These are phyloP conservation scores for Ormyrus thymus DNA, from an alignment of 2,888 invertebrate species.

Conservation along the genomic window DNA sequence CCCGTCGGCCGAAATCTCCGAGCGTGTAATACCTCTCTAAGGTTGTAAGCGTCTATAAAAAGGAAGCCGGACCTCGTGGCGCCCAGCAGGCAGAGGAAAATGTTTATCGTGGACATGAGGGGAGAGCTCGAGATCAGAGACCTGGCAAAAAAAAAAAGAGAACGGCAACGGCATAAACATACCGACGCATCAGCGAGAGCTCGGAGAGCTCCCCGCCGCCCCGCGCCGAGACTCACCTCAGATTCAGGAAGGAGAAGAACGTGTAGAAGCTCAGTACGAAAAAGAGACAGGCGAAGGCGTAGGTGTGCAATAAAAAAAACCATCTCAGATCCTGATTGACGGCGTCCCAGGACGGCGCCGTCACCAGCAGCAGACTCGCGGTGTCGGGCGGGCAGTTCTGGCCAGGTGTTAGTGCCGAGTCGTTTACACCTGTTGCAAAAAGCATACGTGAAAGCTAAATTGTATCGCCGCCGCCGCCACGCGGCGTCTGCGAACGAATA, in stretches of 20 bases:
- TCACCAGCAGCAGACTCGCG: constrained; percentile 63
- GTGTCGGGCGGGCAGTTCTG: constrained; percentile 65
- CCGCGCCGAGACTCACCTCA: constrained; percentile 73
- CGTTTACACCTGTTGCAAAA: constrained; percentile 62
- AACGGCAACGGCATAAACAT: no score
- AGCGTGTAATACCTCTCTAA: constrained; percentile 73
- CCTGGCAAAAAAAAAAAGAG: constrained; percentile 66
- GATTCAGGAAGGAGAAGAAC: constrained; percentile 77
- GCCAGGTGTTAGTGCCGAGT: constrained; percentile 62
- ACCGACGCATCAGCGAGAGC: no score
- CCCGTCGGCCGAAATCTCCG: background rate
- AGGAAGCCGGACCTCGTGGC: constrained; percentile 76
- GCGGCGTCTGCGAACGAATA: no score
- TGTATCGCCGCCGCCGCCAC: no score
- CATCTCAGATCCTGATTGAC: constrained; percentile 75
- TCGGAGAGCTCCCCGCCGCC: no score
- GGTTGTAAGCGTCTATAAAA: constrained; percentile 79
- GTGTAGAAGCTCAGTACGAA: constrained; percentile 77
- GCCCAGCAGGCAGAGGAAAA: constrained; percentile 77
- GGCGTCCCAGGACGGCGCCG: constrained; percentile 67
- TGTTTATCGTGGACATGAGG: constrained; percentile 78
- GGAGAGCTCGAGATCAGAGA: constrained; percentile 77
- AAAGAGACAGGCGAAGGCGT: constrained; percentile 78
- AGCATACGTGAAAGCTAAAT: no score
- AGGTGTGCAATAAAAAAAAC: constrained; percentile 77